phyloP scores from a whole-genome alignment of 2,113 vertebrate species.

The Tupaia tana region DNA sequence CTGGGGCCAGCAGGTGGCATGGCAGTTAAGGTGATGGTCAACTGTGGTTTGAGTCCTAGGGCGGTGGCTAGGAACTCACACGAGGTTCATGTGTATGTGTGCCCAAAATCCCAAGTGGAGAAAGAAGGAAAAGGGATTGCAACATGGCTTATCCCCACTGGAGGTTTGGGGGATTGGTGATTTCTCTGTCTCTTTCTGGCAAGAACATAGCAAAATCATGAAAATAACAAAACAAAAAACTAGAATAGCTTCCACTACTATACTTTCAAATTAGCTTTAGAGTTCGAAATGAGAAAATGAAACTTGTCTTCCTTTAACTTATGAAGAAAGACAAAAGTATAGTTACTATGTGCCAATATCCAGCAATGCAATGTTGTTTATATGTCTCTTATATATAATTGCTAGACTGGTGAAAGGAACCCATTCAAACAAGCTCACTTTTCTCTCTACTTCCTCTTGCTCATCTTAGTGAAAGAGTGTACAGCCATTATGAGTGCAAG shows the following conservation, averaged over 20 bases:
- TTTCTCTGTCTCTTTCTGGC: no score
- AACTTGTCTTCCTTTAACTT: neutral
- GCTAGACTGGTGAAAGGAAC: neutral
- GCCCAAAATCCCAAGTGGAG: no score
- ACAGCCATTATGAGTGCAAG: neutral
- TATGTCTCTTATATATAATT: neutral
- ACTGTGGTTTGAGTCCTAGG: no score
- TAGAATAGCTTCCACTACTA: neutral
- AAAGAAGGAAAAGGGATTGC: no score
- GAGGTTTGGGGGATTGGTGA: no score
- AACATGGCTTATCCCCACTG: no score
- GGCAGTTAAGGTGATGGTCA: no score
- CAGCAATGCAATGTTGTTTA: neutral
- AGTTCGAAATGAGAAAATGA: slow-evolving; percentile 8
- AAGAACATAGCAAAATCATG: no score
- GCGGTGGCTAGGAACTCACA: no score
- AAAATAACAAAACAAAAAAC: neutral
- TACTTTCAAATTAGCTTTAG: neutral
- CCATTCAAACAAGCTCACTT: neutral
- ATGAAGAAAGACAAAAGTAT: neutral
- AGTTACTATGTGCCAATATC: neutral
- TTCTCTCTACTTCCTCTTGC: neutral
- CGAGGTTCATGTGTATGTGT: no score
- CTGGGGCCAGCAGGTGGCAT: neutral
- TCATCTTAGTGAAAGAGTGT: neutral